phyloP scores from a whole-genome alignment of 2,888 invertebrate species.

The Eurytoma adleriae region DNA sequence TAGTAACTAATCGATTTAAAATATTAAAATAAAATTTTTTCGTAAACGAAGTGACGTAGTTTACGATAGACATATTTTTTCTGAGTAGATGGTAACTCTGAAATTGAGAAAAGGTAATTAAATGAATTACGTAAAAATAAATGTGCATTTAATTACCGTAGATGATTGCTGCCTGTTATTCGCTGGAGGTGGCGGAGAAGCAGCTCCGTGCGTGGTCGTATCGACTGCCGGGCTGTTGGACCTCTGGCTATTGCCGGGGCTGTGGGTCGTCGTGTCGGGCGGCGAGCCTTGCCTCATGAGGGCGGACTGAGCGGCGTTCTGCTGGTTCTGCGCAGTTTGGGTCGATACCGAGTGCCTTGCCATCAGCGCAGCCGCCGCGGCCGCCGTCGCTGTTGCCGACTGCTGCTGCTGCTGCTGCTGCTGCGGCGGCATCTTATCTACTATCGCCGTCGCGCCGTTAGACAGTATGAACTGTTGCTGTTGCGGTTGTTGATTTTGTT shows the following conservation, averaged over 20 bases:
- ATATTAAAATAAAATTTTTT: no score
- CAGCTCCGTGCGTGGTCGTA: constrained; percentile 74
- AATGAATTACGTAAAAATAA: not conserved
- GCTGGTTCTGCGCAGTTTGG: constrained; percentile 80
- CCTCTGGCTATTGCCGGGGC: constrained; percentile 79
- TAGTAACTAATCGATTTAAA: no score
- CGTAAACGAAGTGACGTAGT: no score
- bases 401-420: constrained; percentile 10
- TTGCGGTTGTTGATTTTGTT: constrained; percentile 68
- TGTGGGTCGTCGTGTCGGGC: constrained; percentile 91
- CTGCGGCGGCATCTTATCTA: constrained; percentile 42
- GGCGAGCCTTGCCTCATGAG: constrained; percentile 80
- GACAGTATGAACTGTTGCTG: constrained; percentile 62
- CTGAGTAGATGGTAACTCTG: no score
- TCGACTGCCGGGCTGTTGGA: constrained; percentile 74
- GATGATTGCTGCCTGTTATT: constrained; percentile 69
- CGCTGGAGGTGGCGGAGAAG: constrained; percentile 72
- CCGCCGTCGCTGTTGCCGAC: constrained; percentile 64
- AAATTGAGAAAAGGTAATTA: no score
- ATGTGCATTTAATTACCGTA: constrained; percentile 56
- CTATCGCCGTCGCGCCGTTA: constrained; percentile 66
- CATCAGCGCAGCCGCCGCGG: constrained; percentile 68
- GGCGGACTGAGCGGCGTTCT: constrained; percentile 73
- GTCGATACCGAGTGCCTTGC: constrained; percentile 85
- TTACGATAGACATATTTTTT: no score